phyloP scores from a whole-genome alignment of 2,888 invertebrate species.

The Heterodera filipjevi region DNA sequence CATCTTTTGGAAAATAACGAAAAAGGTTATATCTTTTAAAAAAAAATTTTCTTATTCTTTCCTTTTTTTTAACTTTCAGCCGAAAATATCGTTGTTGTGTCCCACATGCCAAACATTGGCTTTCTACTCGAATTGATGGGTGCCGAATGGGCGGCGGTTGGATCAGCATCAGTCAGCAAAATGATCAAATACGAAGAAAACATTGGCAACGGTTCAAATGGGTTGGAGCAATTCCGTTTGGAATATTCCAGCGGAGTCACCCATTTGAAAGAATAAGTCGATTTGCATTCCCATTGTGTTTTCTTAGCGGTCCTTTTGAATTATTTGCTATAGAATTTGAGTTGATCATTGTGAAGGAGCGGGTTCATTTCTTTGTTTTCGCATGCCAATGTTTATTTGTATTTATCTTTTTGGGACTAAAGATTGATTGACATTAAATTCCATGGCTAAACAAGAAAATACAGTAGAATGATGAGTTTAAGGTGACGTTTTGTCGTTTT shows the following conservation, averaged over 20 bases:
- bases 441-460: too few species aligned
- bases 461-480: too few species aligned
- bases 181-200: background rate
- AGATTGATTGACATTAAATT: too few species aligned
- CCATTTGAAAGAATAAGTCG: background rate
- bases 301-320: too few species aligned
- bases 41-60: background rate
- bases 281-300: too few species aligned
- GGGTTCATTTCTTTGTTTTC: too few species aligned
- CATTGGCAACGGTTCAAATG: background rate
- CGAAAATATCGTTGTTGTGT: background rate
- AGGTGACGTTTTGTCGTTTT: too few species aligned
- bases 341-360: too few species aligned
- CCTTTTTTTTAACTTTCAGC: background rate
- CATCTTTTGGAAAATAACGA: background rate
- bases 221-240: background rate
- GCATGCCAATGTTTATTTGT: too few species aligned
- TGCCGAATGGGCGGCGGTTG: background rate
- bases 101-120: background rate
- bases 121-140: background rate
- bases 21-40: background rate
- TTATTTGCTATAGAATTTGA: too few species aligned
- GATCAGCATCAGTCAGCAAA: background rate
- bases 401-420: too few species aligned
- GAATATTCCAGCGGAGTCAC: background rate